Evolutionary conservation across 2,888 invertebrate genomes (phyloP), one percentile per base, ranked within the genome.

Genomic region (Bembecia ichneumoniformis): DNA sequence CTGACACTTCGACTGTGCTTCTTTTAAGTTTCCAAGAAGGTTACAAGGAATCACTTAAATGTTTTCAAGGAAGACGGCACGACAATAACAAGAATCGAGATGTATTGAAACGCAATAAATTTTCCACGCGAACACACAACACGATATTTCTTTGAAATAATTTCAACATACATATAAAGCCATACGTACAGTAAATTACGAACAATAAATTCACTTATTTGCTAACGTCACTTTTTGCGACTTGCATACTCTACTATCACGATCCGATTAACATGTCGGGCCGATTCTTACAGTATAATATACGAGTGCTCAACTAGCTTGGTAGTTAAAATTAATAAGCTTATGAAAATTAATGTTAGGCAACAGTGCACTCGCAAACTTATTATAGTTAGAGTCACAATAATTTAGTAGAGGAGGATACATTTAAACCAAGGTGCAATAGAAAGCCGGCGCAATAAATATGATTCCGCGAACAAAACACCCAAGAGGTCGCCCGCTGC

Each of bases 401-500:
- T 40, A 40, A 40, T 40, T 40, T 40, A 40, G 40, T 40, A 40
- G 13, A 40, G 40, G 14, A 40, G 40, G n/a, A 40, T 40, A 40
- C 11, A 40, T 40, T 40, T 40, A 40, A 40, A 40, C 13, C 40
- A 40, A 40, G 55, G 51, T 59, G 65, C 61, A 66, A 68, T 64
- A 62, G 62, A 62, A 58, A 40, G 58, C 58, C 62, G 63, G 59
- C 59, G 77, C 69, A 77, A 77, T 80, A 78, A 78, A 82, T 76
- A 76, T 71, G 71, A 69, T 69, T 66, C 70, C 74, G 72, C 72
- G 78, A 78, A 77, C 76, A 76, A 77, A 77, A 79, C 79, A 72
- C 72, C 75, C 70, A 71, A 77, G 76, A 77, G 81, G 81, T 83
- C 77, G 77, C 81, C 82, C 74, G 82, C 82, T 83, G 82, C 66